phyloP scores from a whole-genome alignment of 2,888 invertebrate genomes.

The Thysanoteuthis rhombus region DNA sequence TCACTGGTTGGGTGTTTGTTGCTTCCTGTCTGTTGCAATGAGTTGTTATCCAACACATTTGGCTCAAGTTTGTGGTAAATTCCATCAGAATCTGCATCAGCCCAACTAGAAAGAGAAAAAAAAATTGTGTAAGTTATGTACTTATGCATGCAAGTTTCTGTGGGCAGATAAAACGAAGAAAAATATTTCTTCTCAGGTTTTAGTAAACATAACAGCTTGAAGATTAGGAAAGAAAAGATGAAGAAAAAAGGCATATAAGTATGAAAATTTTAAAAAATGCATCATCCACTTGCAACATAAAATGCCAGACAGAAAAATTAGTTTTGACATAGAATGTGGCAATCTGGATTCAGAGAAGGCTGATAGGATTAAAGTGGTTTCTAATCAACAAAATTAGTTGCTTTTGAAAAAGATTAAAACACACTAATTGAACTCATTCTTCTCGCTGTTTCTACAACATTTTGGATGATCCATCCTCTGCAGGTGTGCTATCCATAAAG shows the following conservation, averaged over 20 bases:
- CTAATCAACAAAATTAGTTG: neutral
- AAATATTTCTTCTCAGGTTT: neutral
- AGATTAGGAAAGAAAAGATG: neutral
- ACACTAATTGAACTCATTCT: no score
- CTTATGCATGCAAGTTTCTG: neutral
- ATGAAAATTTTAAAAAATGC: no score
- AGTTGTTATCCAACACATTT: conserved; percentile 1
- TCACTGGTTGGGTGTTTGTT: neutral
- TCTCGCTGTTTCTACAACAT: no score
- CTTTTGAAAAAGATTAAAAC: no score
- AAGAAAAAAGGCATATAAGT: neutral
- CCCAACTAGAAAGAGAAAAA: neutral
- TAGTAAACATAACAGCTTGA: neutral
- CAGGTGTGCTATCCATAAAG: no score
- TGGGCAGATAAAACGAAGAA: neutral
- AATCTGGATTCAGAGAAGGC: neutral
- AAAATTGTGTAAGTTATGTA: neutral
- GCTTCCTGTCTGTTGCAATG: neutral
- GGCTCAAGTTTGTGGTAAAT: conserved; percentile 29
- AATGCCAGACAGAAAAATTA: neutral
- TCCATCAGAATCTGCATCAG: conserved; percentile 22
- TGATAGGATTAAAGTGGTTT: neutral
- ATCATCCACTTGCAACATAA: neutral
- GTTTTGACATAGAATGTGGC: no score
- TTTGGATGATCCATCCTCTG: no score